Conservation (phyloP, 2,888 invertebrate species). For the Diaprepes abbreviatus region DNA sequence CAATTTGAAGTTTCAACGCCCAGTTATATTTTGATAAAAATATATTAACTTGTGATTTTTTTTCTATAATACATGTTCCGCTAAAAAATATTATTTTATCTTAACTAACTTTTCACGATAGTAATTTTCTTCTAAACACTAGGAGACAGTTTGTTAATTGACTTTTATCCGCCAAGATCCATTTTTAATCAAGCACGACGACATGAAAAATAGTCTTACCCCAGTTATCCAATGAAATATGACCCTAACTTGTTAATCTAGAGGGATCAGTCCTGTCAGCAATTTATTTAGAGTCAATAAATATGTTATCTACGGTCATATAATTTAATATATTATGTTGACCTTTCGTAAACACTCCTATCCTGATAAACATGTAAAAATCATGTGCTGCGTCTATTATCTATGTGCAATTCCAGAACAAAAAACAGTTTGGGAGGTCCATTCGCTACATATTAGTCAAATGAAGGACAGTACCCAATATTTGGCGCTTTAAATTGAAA, state of each 20-base stretch:
- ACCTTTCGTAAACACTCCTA: too few relatives aligned
- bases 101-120: neutral
- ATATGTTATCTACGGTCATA: neutral
- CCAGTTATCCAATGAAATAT: neutral
- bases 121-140: neutral
- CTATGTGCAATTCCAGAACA: too few relatives aligned
- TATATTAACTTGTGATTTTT: too few relatives aligned
- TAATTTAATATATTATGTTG: too few relatives aligned
- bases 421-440: too few relatives aligned
- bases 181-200: neutral
- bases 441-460: too few relatives aligned
- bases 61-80: neutral
- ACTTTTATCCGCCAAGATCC: neutral
- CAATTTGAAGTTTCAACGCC: too few relatives aligned
- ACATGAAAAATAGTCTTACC: neutral
- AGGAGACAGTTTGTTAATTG: neutral
- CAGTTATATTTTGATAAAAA: too few relatives aligned
- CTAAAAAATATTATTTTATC: neutral
- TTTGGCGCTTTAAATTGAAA: too few relatives aligned
- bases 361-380: too few relatives aligned
- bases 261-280: neutral
- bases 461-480: too few relatives aligned
- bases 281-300: neutral
- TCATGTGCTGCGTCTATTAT: too few relatives aligned
- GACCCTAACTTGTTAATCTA: slow-evolving; percentile 3